Base-by-base conservation (phyloP, 2,888 invertebrate genomes). In the Ferrisia virgata region DNA sequence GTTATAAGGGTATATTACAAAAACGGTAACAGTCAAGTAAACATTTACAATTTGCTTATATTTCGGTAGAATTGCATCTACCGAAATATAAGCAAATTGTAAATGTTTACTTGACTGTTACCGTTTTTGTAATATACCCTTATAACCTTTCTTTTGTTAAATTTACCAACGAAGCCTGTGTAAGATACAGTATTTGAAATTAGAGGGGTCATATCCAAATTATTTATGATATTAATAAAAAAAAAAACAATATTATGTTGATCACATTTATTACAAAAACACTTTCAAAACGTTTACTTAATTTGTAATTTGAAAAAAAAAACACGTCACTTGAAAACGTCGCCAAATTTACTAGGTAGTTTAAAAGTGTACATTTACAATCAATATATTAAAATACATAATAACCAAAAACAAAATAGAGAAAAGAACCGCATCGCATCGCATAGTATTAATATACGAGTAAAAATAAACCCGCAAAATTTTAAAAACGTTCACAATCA, bases 231-330 rank as follows among this genome's bases (percentile, higher is more conserved):
- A 39, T 11, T 39, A 5, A 39, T 39, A 39, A 39, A 39, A 8
- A 28, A 64, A 64, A 64, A 28, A n/a, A 47, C 28, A 64, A 15
- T 15, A 64, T 28, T 13, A 28, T 76, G 36, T 76, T 36, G 72
- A 76, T 76, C 72, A 76, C 72, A 76, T 76, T 76, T 76, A 76
- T 76, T 76, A 76, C 31, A 76, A 76, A 76, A 76, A 76, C 25
- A 76, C 11, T 36, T 76, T 76, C 72, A 76, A 76, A 76, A 76
- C 36, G 31, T 22, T 76, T 76, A 28, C 31, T 36, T 36, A 13
- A 76, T 36, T 76, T 9, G 22, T 76, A 76, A 76, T 28, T 76
- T 76, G 25, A 28, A 76, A 72, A 76, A 36, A 36, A 36, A 25
- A 58, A 33, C 36, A 36, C 8, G 36, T 22, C 72, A 36, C 72